Percentiles rank a stretch among this genome's conserved stretches.
Conservation (phyloP, 2,113 vertebrate genomes). For the Centrocercus urophasianus region DNA sequence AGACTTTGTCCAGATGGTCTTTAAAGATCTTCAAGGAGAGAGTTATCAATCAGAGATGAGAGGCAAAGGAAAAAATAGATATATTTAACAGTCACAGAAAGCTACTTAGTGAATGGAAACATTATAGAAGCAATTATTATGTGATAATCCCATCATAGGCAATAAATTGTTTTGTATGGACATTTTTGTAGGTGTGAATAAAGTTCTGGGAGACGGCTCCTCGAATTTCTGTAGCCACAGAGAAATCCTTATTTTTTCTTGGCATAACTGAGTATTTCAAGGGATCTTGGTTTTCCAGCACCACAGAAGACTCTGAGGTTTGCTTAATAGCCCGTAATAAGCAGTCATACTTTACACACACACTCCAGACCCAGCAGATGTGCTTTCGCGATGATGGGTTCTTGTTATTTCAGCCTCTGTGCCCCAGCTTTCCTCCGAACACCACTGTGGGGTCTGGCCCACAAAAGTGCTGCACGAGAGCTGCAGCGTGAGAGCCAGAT, state of each 20-base stretch:
- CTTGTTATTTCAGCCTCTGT: slow-evolving; percentile 44
- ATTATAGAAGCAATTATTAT: background rate
- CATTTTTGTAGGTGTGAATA: background rate
- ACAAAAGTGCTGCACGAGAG: background rate
- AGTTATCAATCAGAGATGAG: background rate
- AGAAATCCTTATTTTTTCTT: slow-evolving; percentile 26
- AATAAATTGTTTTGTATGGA: background rate
- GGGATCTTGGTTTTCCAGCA: background rate
- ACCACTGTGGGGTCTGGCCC: background rate
- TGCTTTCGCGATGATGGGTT: slow-evolving; percentile 36
- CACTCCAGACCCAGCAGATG: slow-evolving; percentile 22
- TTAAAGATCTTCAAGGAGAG: background rate
- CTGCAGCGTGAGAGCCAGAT: background rate
- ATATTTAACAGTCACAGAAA: background rate
- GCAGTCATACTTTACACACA: background rate
- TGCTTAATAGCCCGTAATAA: background rate
- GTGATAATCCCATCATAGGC: background rate
- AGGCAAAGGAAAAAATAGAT: background rate
- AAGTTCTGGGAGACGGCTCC: background rate
- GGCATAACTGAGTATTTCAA: background rate
- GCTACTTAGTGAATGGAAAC: background rate
- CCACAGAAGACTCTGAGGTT: background rate
- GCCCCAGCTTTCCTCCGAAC: background rate
- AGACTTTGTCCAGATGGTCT: background rate
- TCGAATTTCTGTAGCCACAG: slow-evolving; percentile 4